A percentile compares a stretch with the other conserved stretches of the same genome.
Conservation (phyloP, 1,140 invertebrate species). For the Drosophila arawakana region DNA sequence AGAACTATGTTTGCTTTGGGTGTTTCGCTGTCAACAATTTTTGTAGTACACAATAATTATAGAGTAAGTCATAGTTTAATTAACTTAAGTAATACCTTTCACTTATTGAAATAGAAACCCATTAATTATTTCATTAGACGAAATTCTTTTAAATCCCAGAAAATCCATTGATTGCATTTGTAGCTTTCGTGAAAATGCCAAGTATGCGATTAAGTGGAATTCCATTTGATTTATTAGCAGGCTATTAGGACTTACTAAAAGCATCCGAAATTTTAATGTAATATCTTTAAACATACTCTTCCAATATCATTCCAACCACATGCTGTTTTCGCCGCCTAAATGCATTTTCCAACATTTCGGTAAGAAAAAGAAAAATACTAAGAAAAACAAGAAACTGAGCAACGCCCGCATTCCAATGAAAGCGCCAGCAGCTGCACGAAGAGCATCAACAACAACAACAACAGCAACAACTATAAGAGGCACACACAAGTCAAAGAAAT, state of each 20-base stretch:
- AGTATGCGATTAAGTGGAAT: slow-evolving; percentile 57
- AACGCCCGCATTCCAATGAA: slow-evolving; percentile 80
- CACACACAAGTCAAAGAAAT: slow-evolving; percentile 82
- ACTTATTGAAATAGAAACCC: background rate
- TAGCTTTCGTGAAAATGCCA: slow-evolving; percentile 47
- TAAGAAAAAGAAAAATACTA: slow-evolving; percentile 40
- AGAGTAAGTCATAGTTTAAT: background rate
- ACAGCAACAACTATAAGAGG: slow-evolving; percentile 46
- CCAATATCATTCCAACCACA: slow-evolving; percentile 49
- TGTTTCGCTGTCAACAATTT: background rate
- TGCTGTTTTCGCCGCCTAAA: slow-evolving; percentile 57
- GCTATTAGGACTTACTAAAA: slow-evolving; percentile 34
- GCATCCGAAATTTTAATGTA: slow-evolving; percentile 71
- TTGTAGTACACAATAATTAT: background rate
- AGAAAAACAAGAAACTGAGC: slow-evolving; percentile 60
- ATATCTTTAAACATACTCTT: slow-evolving; percentile 59
- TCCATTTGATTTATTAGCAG: slow-evolving; percentile 69
- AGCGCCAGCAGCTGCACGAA: slow-evolving; percentile 74
- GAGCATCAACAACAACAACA: slow-evolving; percentile 40
- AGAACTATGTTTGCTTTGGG: background rate
- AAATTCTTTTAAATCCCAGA: background rate
- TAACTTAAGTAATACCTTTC: background rate
- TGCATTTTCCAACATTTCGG: slow-evolving; percentile 49
- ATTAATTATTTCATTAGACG: slow-evolving; percentile 3
- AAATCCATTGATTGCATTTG: slow-evolving; percentile 27